Conservation (phyloP, 2,113 vertebrate species). For the Neolamprologus modestus region DNA sequence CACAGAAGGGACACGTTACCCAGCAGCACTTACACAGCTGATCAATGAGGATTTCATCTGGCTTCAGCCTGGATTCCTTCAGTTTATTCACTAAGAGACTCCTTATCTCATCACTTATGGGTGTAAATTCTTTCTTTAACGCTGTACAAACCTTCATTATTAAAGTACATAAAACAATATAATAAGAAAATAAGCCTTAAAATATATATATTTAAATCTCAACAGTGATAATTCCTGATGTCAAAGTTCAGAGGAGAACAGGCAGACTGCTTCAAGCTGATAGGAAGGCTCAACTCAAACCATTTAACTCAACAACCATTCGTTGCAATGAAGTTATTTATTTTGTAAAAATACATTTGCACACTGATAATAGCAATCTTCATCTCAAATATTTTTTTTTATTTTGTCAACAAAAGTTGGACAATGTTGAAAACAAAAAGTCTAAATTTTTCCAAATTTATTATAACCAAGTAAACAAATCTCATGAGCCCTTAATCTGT, state of each 20-base stretch:
- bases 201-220: no score
- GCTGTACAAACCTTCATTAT: no score
- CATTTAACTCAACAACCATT: neutral
- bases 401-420: neutral
- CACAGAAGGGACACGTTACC: slow-evolving; percentile 49
- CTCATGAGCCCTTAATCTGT: neutral
- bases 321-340: fast-evolving
- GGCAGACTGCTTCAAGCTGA: neutral
- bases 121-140: no score
- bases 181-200: no score
- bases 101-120: no score
- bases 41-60: slow-evolving; percentile 26
- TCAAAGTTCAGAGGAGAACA: neutral
- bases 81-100: neutral
- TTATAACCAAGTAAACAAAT: neutral
- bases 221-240: neutral
- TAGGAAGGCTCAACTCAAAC: neutral
- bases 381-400: neutral
- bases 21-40: slow-evolving; percentile 56
- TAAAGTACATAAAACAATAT: no score
- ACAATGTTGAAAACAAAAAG: neutral
- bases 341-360: neutral
- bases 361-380: neutral
- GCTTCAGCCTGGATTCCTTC: neutral
- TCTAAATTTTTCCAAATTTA: neutral